These are phyloP conservation scores for Drosophila prosaltans DNA, from an alignment of 1,140 invertebrate genomes.

Conservation along the genomic window DNA sequence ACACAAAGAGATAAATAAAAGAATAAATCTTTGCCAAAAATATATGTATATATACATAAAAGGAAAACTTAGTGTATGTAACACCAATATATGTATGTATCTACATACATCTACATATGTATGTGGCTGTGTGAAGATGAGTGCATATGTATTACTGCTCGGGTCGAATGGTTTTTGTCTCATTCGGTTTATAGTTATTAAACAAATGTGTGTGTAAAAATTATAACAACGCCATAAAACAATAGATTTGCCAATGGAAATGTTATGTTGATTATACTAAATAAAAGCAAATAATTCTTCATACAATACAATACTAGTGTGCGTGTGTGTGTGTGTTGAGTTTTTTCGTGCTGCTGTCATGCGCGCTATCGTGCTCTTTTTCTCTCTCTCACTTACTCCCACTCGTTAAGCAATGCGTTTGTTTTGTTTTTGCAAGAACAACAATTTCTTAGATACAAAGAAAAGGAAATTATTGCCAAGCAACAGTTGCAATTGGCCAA, in stretches of 20 bases:
- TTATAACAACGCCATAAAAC: background rate
- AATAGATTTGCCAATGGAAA: constrained; percentile 13
- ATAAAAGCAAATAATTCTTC: constrained; percentile 9
- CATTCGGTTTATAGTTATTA: background rate
- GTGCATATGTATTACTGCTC: background rate
- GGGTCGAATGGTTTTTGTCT: constrained; percentile 1
- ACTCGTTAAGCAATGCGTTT: constrained; percentile 37
- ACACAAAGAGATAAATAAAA: constrained; percentile 15
- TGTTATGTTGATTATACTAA: background rate
- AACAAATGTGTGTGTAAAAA: constrained; percentile 7
- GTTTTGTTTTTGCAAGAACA: constrained; percentile 69
- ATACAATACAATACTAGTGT: constrained; percentile 30
- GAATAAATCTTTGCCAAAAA: background rate
- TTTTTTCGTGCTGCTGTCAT: constrained; percentile 3
- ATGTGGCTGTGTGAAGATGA: background rate
- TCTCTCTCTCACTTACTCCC: constrained; percentile 33
- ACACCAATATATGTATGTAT: constrained; percentile 5
- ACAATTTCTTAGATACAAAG: constrained; percentile 37
- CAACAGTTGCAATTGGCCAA: constrained; percentile 48
- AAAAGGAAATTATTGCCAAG: constrained; percentile 31
- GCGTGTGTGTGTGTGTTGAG: background rate
- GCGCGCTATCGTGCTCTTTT: constrained; percentile 9
- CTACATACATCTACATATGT: background rate
- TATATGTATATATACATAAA: background rate
- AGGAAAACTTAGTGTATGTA: constrained; percentile 4